A percentile compares a stretch with the other conserved stretches of the same genome.
These are phyloP conservation scores for Poeciliopsis prolifica DNA, from an alignment of 2,113 vertebrate genomes.

Conservation along the genomic window DNA sequence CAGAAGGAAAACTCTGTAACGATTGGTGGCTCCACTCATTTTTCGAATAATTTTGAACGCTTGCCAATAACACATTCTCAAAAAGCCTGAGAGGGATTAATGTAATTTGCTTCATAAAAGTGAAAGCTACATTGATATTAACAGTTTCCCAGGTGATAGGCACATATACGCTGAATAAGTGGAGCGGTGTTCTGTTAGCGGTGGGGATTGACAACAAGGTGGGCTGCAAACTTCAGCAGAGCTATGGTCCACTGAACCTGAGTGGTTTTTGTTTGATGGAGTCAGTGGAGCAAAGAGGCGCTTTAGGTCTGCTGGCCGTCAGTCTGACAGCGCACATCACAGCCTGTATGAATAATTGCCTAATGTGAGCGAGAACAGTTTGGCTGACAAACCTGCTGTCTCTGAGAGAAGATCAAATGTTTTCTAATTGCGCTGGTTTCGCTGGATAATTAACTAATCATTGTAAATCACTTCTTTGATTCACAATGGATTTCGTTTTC, in stretches of 20 bases:
- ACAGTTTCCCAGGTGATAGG: constrained; percentile 3
- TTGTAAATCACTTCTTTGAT: constrained; percentile 1
- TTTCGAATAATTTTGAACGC: background rate
- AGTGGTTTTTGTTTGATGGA: constrained; percentile 58
- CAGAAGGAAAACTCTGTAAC: background rate
- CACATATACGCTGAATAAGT: constrained; percentile 24
- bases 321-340: constrained; percentile 56
- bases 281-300: constrained; percentile 52
- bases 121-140: background rate
- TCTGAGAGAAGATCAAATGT: constrained; percentile 35
- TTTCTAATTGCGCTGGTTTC: constrained; percentile 15
- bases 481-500: constrained; percentile 5
- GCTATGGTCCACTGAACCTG: constrained; percentile 43
- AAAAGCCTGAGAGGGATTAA: background rate
- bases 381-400: constrained; percentile 39
- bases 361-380: constrained; percentile 55
- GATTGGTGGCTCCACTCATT: background rate
- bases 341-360: constrained; percentile 61
- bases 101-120: background rate
- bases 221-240: constrained; percentile 24
- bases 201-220: constrained; percentile 37
- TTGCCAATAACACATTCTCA: background rate
- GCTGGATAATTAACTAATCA: constrained; percentile 48
- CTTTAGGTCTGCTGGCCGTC: constrained; percentile 37
- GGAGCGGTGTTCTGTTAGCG: constrained; percentile 36